phyloP scores from a whole-genome alignment of 1,140 invertebrate species.

The Drosophila lacteicornis region DNA sequence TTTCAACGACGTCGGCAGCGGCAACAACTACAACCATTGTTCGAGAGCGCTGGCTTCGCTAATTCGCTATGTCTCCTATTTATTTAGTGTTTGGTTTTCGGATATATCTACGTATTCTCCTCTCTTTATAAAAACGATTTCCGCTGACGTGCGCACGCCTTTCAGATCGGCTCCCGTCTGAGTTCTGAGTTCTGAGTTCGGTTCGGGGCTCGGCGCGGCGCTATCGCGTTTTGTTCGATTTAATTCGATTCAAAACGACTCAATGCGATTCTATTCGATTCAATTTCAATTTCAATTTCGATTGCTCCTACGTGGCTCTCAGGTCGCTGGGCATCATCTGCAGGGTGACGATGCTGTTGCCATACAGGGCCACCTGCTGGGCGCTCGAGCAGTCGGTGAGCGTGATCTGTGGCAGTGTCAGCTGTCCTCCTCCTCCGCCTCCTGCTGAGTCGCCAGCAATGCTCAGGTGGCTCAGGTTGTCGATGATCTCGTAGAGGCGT shows the following conservation, averaged over 20 bases:
- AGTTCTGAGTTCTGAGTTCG: not conserved
- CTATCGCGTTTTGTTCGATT: slow-evolving; percentile 35
- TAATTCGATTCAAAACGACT: slow-evolving; percentile 47
- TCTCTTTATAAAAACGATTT: slow-evolving; percentile 55
- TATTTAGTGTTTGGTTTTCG: slow-evolving; percentile 33
- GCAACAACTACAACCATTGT: slow-evolving; percentile 74
- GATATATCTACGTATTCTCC: slow-evolving; percentile 1
- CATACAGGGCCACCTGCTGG: slow-evolving; percentile 67
- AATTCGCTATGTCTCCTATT: slow-evolving; percentile 40
- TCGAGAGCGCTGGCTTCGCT: slow-evolving; percentile 49
- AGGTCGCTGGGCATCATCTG: slow-evolving; percentile 58
- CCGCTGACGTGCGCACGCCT: slow-evolving; percentile 67
- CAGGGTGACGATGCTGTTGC: slow-evolving; percentile 49
- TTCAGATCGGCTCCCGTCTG: slow-evolving; percentile 19
- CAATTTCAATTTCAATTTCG: slow-evolving; percentile 38
- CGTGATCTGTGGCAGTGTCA: slow-evolving; percentile 75
- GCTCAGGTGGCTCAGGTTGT: slow-evolving; percentile 73
- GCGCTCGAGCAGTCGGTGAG: slow-evolving; percentile 66
- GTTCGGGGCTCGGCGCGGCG: not conserved
- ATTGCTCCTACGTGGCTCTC: slow-evolving; percentile 23
- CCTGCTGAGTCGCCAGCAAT: slow-evolving; percentile 40
- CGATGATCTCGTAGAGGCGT: slow-evolving; percentile 76
- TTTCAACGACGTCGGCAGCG: slow-evolving; percentile 57
- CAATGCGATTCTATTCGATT: slow-evolving; percentile 55
- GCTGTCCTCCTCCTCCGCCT: not conserved